A percentile compares a stretch with the other conserved stretches of the same genome.
Conservation (phyloP, 2,797 vertebrate species). For the Cynodonichthys magdalenae region DNA sequence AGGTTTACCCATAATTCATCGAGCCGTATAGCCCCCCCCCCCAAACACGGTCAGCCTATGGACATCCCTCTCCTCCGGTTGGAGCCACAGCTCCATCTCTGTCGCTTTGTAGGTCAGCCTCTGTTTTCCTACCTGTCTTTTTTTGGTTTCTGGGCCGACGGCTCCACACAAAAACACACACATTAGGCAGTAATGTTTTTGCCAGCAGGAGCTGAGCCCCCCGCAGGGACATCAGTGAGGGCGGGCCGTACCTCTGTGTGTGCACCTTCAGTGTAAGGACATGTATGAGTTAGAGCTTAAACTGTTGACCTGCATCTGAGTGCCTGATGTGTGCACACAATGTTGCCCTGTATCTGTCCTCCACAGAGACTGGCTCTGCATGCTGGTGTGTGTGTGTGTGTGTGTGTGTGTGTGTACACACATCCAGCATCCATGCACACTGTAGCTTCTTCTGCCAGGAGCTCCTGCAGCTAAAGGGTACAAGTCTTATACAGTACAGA, state of each 20-base stretch:
- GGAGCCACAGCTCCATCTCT: slow-evolving; percentile 61
- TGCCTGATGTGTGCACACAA: slow-evolving; percentile 29
- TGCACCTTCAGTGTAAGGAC: slow-evolving; percentile 35
- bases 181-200: slow-evolving; percentile 52
- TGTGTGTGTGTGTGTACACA: slow-evolving; percentile 12
- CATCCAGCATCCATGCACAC: slow-evolving; percentile 9
- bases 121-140: slow-evolving; percentile 65
- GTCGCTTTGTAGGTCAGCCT: slow-evolving; percentile 77
- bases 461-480: slow-evolving; percentile 46
- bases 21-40: slow-evolving; percentile 53
- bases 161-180: slow-evolving; percentile 20
- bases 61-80: slow-evolving; percentile 42
- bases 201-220: slow-evolving; percentile 59
- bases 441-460: slow-evolving; percentile 37
- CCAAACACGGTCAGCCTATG: slow-evolving; percentile 22
- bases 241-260: slow-evolving; percentile 45
- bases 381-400: neutral
- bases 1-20: slow-evolving; percentile 42
- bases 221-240: slow-evolving; percentile 48
- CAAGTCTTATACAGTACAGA: slow-evolving; percentile 15
- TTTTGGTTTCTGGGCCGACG: slow-evolving; percentile 71
- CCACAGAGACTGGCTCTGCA: slow-evolving; percentile 32
- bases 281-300: slow-evolving; percentile 58
- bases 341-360: slow-evolving; percentile 25
- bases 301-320: slow-evolving; percentile 62